Conservation (phyloP, 2,888 invertebrate genomes). For the Eugnorisma glareosa region DNA sequence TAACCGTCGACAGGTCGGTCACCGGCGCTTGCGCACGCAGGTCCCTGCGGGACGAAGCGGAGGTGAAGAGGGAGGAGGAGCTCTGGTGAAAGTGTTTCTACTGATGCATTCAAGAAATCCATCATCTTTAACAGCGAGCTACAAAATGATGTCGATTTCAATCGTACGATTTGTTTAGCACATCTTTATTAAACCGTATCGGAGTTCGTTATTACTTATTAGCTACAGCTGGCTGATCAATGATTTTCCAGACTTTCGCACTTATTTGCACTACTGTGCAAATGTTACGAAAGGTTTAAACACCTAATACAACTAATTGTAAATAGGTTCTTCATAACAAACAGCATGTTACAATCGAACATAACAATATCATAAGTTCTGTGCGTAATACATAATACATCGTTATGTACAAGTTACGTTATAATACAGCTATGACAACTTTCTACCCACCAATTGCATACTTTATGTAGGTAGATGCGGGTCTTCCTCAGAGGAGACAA, state of each 20-base stretch:
- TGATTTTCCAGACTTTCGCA: conserved; percentile 42
- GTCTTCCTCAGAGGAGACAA: conserved; percentile 19
- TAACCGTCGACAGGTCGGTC: conserved; percentile 67
- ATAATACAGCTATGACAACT: conserved; percentile 35
- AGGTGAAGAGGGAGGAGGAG: conserved; percentile 62
- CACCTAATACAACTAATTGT: neutral
- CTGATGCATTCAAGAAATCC: conserved; percentile 81
- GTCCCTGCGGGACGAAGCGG: conserved; percentile 35
- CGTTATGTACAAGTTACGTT: conserved; percentile 29
- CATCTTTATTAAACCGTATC: conserved; percentile 65
- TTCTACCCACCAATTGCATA: conserved; percentile 27
- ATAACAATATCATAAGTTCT: conserved; percentile 12
- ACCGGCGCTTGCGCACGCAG: conserved; percentile 53
- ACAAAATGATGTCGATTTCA: conserved; percentile 77
- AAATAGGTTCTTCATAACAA: neutral
- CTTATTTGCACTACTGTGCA: neutral
- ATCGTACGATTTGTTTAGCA: conserved; percentile 70
- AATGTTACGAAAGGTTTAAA: conserved; percentile 4
- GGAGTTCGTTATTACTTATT: conserved; percentile 60
- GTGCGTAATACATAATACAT: conserved; percentile 7
- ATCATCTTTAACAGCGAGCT: conserved; percentile 75
- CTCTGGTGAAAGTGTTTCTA: conserved; percentile 83
- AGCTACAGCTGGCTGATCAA: conserved; percentile 38
- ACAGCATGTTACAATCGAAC: conserved; percentile 4
- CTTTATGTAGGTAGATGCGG: conserved; percentile 1